Conservation (phyloP, 2,888 invertebrate genomes). For the Drosophila flavopinicola region DNA sequence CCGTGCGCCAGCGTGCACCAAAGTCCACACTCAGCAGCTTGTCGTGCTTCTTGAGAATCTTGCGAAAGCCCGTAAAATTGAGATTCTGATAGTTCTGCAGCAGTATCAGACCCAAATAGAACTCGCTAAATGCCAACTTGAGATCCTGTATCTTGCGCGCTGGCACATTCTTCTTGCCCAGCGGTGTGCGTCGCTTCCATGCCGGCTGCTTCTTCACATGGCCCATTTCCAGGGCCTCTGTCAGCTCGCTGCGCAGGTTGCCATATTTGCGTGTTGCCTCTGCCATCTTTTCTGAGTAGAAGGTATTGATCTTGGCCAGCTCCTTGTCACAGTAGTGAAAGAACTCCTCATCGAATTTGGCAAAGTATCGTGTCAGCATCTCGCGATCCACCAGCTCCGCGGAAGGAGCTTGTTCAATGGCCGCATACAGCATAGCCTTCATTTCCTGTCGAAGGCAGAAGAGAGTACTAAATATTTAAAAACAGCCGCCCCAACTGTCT, state of each 20-base stretch:
- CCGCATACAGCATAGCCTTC: slow-evolving; percentile 92
- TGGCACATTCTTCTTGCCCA: slow-evolving; percentile 85
- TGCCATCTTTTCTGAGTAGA: slow-evolving; percentile 95
- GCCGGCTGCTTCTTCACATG: slow-evolving; percentile 82
- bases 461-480: slow-evolving; percentile 4
- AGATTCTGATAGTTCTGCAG: slow-evolving; percentile 95
- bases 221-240: slow-evolving; percentile 85
- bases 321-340: slow-evolving; percentile 94
- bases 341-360: slow-evolving; percentile 93
- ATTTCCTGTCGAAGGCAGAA: slow-evolving; percentile 90
- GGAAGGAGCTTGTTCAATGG: slow-evolving; percentile 91
- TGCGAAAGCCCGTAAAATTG: slow-evolving; percentile 95
- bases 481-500: no score
- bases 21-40: slow-evolving; percentile 89
- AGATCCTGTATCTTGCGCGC: slow-evolving; percentile 91
- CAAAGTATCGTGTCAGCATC: slow-evolving; percentile 89
- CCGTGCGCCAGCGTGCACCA: slow-evolving; percentile 91
- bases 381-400: slow-evolving; percentile 90
- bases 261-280: slow-evolving; percentile 93
- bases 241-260: slow-evolving; percentile 89
- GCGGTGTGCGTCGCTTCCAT: slow-evolving; percentile 83
- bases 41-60: slow-evolving; percentile 96
- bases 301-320: slow-evolving; percentile 94
- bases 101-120: slow-evolving; percentile 93
- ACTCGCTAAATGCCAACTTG: slow-evolving; percentile 95